A percentile compares a stretch with the other conserved stretches of the same genome.
phyloP scores from a whole-genome alignment of 2,113 vertebrate species.

The Anarhynchus alexandrinus region DNA sequence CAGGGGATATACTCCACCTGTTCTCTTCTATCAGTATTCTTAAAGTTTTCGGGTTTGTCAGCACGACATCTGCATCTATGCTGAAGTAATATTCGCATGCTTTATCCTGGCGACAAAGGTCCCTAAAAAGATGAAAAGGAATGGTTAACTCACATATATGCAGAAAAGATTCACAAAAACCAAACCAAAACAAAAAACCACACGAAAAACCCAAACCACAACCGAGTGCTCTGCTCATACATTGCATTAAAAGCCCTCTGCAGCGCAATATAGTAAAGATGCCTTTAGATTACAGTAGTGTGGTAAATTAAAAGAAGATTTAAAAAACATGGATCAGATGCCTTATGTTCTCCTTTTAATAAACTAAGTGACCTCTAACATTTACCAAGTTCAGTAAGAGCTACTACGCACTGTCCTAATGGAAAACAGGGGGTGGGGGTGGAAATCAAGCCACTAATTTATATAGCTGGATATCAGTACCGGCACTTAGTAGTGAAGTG shows the following conservation, averaged over 20 bases:
- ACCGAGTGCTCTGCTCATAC: not conserved
- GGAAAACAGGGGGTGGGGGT: accelerated
- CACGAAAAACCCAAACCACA: not conserved
- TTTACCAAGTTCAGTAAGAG: not conserved
- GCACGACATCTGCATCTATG: slow-evolving; percentile 90
- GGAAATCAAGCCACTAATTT: not conserved
- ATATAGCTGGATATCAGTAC: not conserved
- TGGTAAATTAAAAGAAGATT: not conserved
- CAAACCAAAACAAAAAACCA: not conserved
- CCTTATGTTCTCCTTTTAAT: not conserved
- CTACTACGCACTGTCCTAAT: not conserved
- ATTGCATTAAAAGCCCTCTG: not conserved
- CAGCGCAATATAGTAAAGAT: not conserved
- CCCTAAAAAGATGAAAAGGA: slow-evolving; percentile 74
- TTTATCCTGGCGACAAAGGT: slow-evolving; percentile 87
- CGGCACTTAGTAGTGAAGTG: not conserved
- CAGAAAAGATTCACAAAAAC: not conserved
- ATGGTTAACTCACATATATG: not conserved
- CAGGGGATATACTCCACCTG: slow-evolving; percentile 78
- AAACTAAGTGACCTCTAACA: not conserved
- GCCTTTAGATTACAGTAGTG: not conserved
- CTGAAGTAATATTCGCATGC: slow-evolving; percentile 91
- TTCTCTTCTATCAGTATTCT: slow-evolving; percentile 95
- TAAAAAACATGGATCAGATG: not conserved
- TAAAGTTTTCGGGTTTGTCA: slow-evolving; percentile 90